phyloP scores from a whole-genome alignment of 2,888 invertebrate genomes.

The Drosophila macrospina region DNA sequence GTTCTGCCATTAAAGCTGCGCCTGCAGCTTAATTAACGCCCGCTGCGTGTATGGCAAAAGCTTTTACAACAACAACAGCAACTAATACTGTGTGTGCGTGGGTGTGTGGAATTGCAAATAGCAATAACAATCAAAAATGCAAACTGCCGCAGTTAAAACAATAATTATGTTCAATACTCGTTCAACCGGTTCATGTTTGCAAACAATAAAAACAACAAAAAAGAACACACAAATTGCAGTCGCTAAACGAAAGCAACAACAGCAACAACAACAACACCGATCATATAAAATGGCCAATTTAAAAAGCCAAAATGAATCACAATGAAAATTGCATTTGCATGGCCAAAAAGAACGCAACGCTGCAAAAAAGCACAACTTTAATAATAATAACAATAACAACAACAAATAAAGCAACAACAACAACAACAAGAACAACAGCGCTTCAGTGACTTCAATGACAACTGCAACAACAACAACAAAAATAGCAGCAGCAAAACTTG shows the following conservation, averaged over 20 bases:
- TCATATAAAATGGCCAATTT: conserved; percentile 40
- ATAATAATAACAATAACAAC: conserved; percentile 21
- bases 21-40: conserved; percentile 32
- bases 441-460: conserved; percentile 8
- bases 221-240: conserved; percentile 22
- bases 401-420: conserved; percentile 1
- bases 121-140: conserved; percentile 55
- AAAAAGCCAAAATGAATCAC: conserved; percentile 56
- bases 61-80: too few species aligned
- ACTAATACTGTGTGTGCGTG: conserved; percentile 5
- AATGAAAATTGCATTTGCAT: conserved; percentile 55
- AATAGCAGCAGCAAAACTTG: conserved; percentile 26
- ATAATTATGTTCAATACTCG: conserved; percentile 49
- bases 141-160: conserved; percentile 39
- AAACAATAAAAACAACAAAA: conserved; percentile 5
- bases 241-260: conserved; percentile 10
- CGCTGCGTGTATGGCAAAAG: background rate
- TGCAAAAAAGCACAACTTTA: conserved; percentile 16
- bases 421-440: conserved; percentile 20
- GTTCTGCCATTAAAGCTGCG: conserved; percentile 15
- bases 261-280: conserved; percentile 7
- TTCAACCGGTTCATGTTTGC: conserved; percentile 49
- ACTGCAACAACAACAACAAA: background rate
- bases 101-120: conserved; percentile 11
- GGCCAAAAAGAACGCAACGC: conserved; percentile 36